Evolutionary conservation across 2,797 vertebrate species (phyloP), one percentile per base, ranked within the genome.

Genomic region (Muscicapa striata): DNA sequence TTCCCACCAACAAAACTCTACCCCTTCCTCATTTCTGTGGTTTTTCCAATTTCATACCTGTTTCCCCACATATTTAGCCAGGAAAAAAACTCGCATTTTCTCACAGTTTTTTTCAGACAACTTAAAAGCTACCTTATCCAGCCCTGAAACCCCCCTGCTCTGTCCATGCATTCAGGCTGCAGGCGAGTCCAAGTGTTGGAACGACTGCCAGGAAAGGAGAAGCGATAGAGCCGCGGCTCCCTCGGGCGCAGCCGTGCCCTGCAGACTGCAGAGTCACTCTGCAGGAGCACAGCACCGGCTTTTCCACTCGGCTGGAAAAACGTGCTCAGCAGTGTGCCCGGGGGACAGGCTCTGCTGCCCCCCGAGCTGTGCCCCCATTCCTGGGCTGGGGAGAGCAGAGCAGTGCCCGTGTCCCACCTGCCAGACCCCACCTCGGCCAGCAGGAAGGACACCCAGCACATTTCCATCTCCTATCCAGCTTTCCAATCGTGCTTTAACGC

Each of bases 231-330:
- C 74, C 1, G 5, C n/a, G 1, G 82, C 64, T 94, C 41, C 57
- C 66, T 69, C 58, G 49, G 41, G 84, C 22, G 5, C 86, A 66
- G 92, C 90, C 89, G 23, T 73, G 94, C 94, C 87, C 94, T 79
- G 94, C 92, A 91, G 95, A 95, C 90, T 97, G 95, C 94, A 96
- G 91, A 95, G 95, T 96, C 93, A 97, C 96, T 91, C 93, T 97
- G 95, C 94, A 43, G 95, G 93, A 95, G 91, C 78, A 0, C 43
- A 0, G 93, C 88, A 89, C 90, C 11, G 11, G 82, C 1, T 30
- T 6, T 52, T 30, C 83, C 1, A 64, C 82, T 78, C 94, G 5
- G 86, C 94, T 66, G 92, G 87, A 91, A 89, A 93, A 94, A 85
- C 30, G 34, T 55, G 90, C 92, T 89, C 85, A 45, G 86, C 73